These are phyloP conservation scores for Epinotia bilunana DNA, from an alignment of 2,888 invertebrate genomes.

Conservation along the genomic window DNA sequence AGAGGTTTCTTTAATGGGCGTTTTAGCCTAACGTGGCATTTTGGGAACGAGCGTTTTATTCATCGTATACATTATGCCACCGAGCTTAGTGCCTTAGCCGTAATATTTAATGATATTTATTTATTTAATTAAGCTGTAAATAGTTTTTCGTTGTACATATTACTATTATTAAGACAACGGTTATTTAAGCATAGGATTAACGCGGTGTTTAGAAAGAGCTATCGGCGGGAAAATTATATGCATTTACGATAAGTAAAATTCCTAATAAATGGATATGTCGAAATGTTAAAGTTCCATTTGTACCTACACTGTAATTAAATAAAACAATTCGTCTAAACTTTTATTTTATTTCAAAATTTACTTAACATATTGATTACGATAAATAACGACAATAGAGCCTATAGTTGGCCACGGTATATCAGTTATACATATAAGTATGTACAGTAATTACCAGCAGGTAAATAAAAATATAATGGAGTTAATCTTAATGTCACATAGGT, in stretches of 20 bases:
- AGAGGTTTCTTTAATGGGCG: background rate
- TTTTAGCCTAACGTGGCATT: background rate
- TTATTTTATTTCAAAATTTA: constrained; percentile 29
- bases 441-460: constrained; percentile 28
- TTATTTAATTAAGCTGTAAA: constrained; percentile 69
- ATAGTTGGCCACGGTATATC: constrained; percentile 20
- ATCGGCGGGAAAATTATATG: constrained; percentile 59
- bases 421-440: constrained; percentile 33
- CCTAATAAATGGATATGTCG: constrained; percentile 58
- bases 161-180: constrained; percentile 56
- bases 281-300: constrained; percentile 45
- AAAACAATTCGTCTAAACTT: constrained; percentile 38
- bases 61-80: constrained; percentile 67
- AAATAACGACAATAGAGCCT: constrained; percentile 28
- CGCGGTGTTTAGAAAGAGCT: constrained; percentile 49
- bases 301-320: constrained; percentile 22
- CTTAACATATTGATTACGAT: constrained; percentile 26
- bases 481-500: constrained; percentile 26
- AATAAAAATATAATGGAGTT: constrained; percentile 2
- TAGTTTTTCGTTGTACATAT: constrained; percentile 73
- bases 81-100: constrained; percentile 63
- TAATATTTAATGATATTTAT: constrained; percentile 74
- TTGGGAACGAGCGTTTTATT: background rate
- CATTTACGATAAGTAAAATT: constrained; percentile 69
- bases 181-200: constrained; percentile 52